Evolutionary conservation across 2,888 invertebrate genomes (phyloP).

Genomic region (Dryomyza anilis): DNA sequence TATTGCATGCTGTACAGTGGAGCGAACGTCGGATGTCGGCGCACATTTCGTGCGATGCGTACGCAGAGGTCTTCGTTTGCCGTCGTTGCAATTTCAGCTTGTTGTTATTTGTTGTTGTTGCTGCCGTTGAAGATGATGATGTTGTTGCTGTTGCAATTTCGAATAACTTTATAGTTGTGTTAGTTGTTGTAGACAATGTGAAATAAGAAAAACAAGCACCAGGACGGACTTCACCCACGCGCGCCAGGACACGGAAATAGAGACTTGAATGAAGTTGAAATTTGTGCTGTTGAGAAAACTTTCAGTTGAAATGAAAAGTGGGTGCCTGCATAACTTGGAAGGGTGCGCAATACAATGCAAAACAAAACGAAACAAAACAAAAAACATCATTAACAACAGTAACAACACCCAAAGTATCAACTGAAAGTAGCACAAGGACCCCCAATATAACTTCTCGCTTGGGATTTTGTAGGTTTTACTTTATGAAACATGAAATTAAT

Average conservation of each 20-base stretch:
- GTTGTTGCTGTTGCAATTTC: background rate
- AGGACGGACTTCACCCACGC: background rate
- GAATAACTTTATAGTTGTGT: conserved; percentile 4
- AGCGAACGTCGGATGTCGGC: too few relatives aligned
- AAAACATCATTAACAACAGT: background rate
- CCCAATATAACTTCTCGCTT: background rate
- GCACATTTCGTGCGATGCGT: background rate
- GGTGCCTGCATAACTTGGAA: background rate
- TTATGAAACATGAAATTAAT: conserved; percentile 20
- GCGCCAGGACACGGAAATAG: background rate
- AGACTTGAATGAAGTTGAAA: conserved; percentile 14
- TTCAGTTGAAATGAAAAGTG: background rate
- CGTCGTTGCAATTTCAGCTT: background rate
- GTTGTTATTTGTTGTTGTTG: conserved; percentile 10
- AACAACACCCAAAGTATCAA: background rate
- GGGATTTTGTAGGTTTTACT: conserved; percentile 13
- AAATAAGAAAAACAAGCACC: background rate
- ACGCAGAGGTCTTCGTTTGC: background rate
- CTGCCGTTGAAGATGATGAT: background rate
- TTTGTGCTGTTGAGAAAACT: conserved; percentile 6
- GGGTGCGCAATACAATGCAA: background rate
- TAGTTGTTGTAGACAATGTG: too few relatives aligned
- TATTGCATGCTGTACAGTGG: too few relatives aligned
- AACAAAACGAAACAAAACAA: background rate
- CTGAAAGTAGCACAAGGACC: conserved; percentile 21